Base-by-base conservation (phyloP, 2,113 vertebrate genomes). In the Burhinus oedicnemus region DNA sequence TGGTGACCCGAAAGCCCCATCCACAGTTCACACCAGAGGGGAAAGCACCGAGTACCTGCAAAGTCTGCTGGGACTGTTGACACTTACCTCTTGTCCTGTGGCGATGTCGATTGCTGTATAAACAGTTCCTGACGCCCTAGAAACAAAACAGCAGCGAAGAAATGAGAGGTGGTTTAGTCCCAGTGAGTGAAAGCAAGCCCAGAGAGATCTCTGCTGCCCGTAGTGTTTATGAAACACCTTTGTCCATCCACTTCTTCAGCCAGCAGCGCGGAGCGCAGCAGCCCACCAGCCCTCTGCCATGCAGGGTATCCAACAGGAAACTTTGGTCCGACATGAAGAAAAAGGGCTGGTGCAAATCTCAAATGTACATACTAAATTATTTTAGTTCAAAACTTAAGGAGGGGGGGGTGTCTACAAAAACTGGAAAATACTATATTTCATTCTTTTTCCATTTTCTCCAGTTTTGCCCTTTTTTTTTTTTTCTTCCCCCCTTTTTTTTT, bases 71-170 rank as follows among this genome's bases (percentile, higher is more conserved):
- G 51, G 26, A 49, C 49, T 60, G 76, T 5, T 54, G 82, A n/a
- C 30, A 75, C 97, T 96, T 84, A 99, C 99, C 98, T 99, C 99
- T 94, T 99, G 99, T 91, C 99, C 99, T 6, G 99, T 99, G 79
- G 99, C 99, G 4, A 99, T 99, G 96, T 99, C 99, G n/a, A 99
- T 99, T 10, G 99, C 99, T 54, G 99, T 99, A 95, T 99, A 99
- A 95, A 99, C 99, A 78, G 99, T 99, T 92, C 99, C 99, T 4
- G 99, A 99, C 7, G 99, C 99, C 97, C 99, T 99, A 96, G 23
- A 85, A 96, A 97, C 13, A 96, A 95, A 95, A 98, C 36, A 91
- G 66, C 30, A 77, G 40, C 1, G 6, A 45, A 89, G 55, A 90
- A 74, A 15, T 55, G 44, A 95, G 81, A 47, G 80, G 68, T 6